phyloP scores from a whole-genome alignment of 1,140 invertebrate species.

The Solen grandis region DNA sequence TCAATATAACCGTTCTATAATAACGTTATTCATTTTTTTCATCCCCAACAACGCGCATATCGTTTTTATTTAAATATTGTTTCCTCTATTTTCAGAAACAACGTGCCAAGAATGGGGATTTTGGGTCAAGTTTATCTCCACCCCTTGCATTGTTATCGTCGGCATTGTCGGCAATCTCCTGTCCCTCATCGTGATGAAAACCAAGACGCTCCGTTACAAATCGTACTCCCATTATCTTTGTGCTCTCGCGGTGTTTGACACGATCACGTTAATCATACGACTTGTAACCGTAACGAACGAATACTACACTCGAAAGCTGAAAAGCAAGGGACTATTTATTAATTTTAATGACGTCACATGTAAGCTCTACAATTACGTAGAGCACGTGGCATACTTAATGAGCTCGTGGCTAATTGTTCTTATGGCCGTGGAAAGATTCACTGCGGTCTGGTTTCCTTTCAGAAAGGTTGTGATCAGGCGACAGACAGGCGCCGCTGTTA shows the following conservation, averaged over 20 bases:
- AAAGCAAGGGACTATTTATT: conserved; percentile 33
- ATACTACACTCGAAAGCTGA: conserved; percentile 26
- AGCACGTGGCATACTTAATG: conserved; percentile 69
- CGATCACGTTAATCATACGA: conserved; percentile 54
- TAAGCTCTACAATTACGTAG: conserved; percentile 67
- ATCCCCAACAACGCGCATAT: not conserved
- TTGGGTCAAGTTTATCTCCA: conserved; percentile 61
- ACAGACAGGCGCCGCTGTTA: conserved; percentile 61
- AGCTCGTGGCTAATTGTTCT: conserved; percentile 72
- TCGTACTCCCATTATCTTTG: conserved; percentile 70
- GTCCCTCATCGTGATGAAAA: conserved; percentile 69
- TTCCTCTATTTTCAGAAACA: not conserved
- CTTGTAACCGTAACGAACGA: conserved; percentile 52
- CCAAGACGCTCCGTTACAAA: conserved; percentile 60
- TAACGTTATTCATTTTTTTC: too few species aligned
- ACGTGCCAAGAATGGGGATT: conserved; percentile 67
- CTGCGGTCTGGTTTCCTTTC: conserved; percentile 72
- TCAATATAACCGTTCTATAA: too few species aligned
- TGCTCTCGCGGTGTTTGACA: conserved; percentile 68
- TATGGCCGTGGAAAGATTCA: conserved; percentile 72
- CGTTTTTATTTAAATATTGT: not conserved
- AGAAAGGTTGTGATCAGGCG: conserved; percentile 62
- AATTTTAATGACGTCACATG: conserved; percentile 57
- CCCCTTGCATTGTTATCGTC: conserved; percentile 60
- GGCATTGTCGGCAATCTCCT: conserved; percentile 70